Evolutionary conservation across 2,113 vertebrate species (phyloP).

Genomic region (Salvelinus alpinus): DNA sequence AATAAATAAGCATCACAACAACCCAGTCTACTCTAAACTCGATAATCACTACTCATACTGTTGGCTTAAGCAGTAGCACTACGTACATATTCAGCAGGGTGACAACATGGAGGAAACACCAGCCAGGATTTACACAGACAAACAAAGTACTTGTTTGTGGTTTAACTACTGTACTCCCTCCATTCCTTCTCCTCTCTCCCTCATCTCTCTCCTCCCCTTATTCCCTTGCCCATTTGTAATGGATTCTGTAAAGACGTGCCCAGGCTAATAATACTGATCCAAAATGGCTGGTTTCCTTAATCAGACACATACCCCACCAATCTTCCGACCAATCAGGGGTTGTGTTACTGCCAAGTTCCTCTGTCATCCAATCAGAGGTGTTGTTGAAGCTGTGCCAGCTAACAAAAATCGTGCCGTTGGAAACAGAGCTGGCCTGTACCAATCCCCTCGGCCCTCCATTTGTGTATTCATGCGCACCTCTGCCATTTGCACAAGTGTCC

Average conservation of each 20-base stretch:
- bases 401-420: no score
- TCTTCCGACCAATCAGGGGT: slow-evolving; percentile 18
- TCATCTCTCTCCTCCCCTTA: slow-evolving; percentile 5
- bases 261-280: neutral
- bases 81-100: no score
- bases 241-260: slow-evolving; percentile 34
- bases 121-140: neutral
- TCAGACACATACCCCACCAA: slow-evolving; percentile 20
- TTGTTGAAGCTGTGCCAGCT: no score
- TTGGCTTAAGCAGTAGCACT: no score
- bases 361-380: no score
- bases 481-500: no score
- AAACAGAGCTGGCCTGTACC: no score
- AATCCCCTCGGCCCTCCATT: no score
- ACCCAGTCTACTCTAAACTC: neutral
- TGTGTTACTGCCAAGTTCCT: neutral
- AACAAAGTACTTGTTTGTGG: slow-evolving; percentile 4
- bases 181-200: neutral
- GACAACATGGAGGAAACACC: slow-evolving; percentile 9
- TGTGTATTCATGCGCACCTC: no score
- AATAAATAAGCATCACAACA: slow-evolving; percentile 31
- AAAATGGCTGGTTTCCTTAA: slow-evolving; percentile 1
- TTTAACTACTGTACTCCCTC: neutral
- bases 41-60: no score
- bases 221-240: neutral